Evolutionary conservation across 2,888 invertebrate species (phyloP).

Genomic region (Drosophila seclusa): DNA sequence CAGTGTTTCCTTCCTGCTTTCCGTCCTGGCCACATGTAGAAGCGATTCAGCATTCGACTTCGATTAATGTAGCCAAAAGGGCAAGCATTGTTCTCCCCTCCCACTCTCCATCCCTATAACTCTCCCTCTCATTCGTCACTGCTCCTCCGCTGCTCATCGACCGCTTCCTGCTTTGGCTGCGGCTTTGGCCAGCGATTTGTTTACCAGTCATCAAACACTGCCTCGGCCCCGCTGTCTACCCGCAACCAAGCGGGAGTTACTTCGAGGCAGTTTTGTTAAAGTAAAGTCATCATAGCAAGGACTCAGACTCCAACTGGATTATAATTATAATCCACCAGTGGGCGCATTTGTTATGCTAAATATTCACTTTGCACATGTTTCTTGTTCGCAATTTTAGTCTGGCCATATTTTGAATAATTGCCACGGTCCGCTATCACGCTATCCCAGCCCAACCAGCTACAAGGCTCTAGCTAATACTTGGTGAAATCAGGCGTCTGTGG

Average conservation of each 20-base stretch:
- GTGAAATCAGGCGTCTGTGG: constrained; percentile 7
- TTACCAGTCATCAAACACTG: constrained; percentile 52
- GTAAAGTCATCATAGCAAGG: constrained; percentile 53
- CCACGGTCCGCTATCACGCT: neutral
- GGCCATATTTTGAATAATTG: constrained; percentile 65
- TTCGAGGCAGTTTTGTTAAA: constrained; percentile 21
- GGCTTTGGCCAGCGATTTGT: constrained; percentile 51
- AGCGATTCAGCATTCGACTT: constrained; percentile 60
- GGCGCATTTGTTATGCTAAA: constrained; percentile 63
- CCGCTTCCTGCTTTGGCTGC: constrained; percentile 18
- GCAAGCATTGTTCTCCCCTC: constrained; percentile 39
- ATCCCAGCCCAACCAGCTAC: neutral
- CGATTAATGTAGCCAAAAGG: constrained; percentile 71
- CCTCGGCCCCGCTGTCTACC: neutral
- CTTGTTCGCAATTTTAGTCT: constrained; percentile 13
- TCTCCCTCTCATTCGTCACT: too few relatives aligned
- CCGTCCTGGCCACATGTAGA: constrained; percentile 37
- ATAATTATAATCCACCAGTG: constrained; percentile 46
- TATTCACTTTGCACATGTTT: constrained; percentile 66
- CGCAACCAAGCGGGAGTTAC: constrained; percentile 4
- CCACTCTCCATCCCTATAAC: neutral
- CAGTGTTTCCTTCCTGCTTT: constrained; percentile 66
- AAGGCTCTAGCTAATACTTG: constrained; percentile 5
- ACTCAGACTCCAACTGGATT: neutral
- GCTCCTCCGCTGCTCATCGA: neutral